phyloP scores from a whole-genome alignment of 2,797 vertebrate genomes.

The Vireo griseus region DNA sequence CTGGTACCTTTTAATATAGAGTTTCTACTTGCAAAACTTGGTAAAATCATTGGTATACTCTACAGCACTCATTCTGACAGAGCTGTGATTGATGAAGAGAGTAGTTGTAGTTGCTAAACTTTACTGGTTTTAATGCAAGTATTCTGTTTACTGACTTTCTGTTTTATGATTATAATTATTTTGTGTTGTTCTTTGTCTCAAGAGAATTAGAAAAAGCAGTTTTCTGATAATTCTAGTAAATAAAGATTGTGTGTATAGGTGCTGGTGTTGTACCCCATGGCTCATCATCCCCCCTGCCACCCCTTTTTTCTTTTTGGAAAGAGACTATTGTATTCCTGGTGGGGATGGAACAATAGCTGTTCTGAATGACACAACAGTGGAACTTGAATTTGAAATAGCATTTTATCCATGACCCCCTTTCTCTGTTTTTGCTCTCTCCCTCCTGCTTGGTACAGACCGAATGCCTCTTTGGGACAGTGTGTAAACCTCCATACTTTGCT shows the following conservation, averaged over 20 bases:
- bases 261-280: neutral
- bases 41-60: neutral
- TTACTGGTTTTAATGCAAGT: neutral
- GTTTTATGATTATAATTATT: neutral
- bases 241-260: neutral
- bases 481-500: neutral
- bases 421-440: neutral
- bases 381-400: neutral
- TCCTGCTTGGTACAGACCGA: neutral
- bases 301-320: neutral
- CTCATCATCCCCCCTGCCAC: accelerated
- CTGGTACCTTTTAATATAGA: neutral
- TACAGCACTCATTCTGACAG: neutral
- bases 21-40: neutral
- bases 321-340: neutral
- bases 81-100: neutral
- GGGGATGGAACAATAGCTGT: neutral
- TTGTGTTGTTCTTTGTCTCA: neutral
- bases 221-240: neutral
- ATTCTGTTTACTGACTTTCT: neutral
- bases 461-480: neutral
- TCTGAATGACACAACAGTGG: neutral
- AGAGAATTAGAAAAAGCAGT: neutral
- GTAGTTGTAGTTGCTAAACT: neutral
- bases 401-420: neutral